phyloP scores from a whole-genome alignment of 2,797 vertebrate species.

The Periophthalmus magnuspinnatus region DNA sequence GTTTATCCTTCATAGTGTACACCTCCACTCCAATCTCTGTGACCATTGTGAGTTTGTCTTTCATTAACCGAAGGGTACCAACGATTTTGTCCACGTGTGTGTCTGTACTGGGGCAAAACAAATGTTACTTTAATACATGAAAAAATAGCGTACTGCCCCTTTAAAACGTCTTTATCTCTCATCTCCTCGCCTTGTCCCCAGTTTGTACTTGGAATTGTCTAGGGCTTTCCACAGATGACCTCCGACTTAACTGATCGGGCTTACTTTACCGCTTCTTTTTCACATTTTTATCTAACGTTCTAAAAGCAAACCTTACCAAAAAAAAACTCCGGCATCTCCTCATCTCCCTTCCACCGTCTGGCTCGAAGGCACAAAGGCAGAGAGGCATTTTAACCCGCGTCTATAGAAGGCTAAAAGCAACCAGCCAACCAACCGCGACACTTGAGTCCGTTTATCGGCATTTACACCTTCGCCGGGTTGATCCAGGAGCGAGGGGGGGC shows the following conservation, averaged over 20 bases:
- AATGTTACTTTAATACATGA: too few species aligned
- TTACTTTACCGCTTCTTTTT: constrained; percentile 25
- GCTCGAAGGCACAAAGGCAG: constrained; percentile 51
- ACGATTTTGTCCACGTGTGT: too few species aligned
- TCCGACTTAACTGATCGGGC: constrained; percentile 31
- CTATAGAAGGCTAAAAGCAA: constrained; percentile 30
- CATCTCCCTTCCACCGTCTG: constrained; percentile 46
- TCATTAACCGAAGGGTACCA: too few species aligned
- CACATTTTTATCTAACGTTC: background rate
- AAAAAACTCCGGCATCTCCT: constrained; percentile 37
- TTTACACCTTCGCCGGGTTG: constrained; percentile 92
- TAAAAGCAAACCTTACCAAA: constrained; percentile 40
- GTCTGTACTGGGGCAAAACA: too few species aligned
- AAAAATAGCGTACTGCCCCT: too few species aligned
- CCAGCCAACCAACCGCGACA: constrained; percentile 68
- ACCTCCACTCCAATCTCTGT: too few species aligned
- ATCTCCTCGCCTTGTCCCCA: constrained; percentile 16
- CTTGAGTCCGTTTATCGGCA: constrained; percentile 88
- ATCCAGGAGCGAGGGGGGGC: constrained; percentile 84
- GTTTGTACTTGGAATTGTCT: constrained; percentile 25
- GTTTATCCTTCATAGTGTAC: too few species aligned
- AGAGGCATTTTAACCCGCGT: constrained; percentile 58
- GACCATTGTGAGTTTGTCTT: too few species aligned
- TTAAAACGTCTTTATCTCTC: background rate
- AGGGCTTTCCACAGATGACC: constrained; percentile 25